Base-by-base conservation (phyloP, 2,797 vertebrate genomes). In the Helostoma temminkii region DNA sequence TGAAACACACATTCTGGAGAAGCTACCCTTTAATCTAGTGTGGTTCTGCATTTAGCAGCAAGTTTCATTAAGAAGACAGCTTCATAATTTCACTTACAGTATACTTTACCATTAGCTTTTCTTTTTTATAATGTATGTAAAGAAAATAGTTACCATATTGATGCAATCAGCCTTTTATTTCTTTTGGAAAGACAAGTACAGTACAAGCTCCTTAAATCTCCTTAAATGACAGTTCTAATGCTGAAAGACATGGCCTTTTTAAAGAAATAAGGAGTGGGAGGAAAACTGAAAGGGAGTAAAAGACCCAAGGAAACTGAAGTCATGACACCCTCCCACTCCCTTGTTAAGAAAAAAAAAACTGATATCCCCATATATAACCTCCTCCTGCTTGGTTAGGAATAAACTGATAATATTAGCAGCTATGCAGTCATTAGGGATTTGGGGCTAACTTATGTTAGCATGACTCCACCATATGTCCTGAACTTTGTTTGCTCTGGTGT, bases 391-490 rank as follows among this genome's bases (percentile, higher is more conserved):
- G 39, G 57, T 43, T 37, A 14, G 28, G 59, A 60, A 61, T 25
- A 34, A 24, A 54, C 24, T 71, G 61, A 79, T 66, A n/a, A 53
- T 71, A 81, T 83, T 76, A 78, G 64, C 62, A 18, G 36, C 14
- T 24, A 21, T 58, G 46, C 15, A 50, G 32, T 80, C 81, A 60
- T 59, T 50, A 32, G 65, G 11, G 76, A 76, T 60, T 62, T 55
- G 21, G 21, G 67, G 30, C 18, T 42, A 61, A 55, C 50, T 68
- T 70, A 15, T 43, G 66, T 74, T 66, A 73, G 43, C 9, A 7
- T 58, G 60, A 22, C 12, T 49, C 34, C 58, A 62, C 45, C 53
- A 43, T 45, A 54, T 42, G 65, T 68, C 55, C 53, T 47, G 37
- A 2, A 1, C 43, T 74, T 26, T 72, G 63, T 71, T 81, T 76